Percentiles rank a stretch among this genome's conserved stretches.
These are phyloP conservation scores for Jacana jacana DNA, from an alignment of 2,113 vertebrate genomes.

Conservation along the genomic window DNA sequence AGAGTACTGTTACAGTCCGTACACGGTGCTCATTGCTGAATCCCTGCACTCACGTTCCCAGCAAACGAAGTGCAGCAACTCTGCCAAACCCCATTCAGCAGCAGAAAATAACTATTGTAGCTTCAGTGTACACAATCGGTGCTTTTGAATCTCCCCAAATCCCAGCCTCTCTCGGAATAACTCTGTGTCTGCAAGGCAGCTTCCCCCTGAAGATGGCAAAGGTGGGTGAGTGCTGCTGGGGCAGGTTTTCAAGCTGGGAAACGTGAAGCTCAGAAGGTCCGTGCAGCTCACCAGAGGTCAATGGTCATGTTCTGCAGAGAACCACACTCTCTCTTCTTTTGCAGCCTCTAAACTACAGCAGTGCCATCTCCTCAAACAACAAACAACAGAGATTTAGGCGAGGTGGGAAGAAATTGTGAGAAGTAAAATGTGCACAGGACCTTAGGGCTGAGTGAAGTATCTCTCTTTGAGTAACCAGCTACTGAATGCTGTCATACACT, in stretches of 20 bases:
- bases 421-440: background rate
- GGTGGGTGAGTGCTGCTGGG: background rate
- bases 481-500: background rate
- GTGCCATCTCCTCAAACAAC: background rate
- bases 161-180: background rate
- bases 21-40: rapidly evolving
- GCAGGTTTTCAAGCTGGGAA: background rate
- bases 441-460: background rate
- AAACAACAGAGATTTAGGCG: background rate
- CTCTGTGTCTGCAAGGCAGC: background rate
- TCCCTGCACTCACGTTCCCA: rapidly evolving
- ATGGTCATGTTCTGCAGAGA: background rate
- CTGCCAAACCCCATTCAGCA: background rate
- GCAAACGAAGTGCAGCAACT: background rate
- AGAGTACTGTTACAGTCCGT: background rate
- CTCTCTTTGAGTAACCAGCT: background rate
- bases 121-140: background rate
- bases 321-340: background rate
- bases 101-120: background rate
- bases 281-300: background rate
- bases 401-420: background rate
- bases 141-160: background rate
- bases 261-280: background rate
- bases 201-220: background rate
- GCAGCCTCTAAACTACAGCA: background rate